Percentiles rank a stretch among this genome's conserved stretches.
These are phyloP conservation scores for Poecilus cupreus DNA, from an alignment of 2,888 invertebrate genomes.

Conservation along the genomic window DNA sequence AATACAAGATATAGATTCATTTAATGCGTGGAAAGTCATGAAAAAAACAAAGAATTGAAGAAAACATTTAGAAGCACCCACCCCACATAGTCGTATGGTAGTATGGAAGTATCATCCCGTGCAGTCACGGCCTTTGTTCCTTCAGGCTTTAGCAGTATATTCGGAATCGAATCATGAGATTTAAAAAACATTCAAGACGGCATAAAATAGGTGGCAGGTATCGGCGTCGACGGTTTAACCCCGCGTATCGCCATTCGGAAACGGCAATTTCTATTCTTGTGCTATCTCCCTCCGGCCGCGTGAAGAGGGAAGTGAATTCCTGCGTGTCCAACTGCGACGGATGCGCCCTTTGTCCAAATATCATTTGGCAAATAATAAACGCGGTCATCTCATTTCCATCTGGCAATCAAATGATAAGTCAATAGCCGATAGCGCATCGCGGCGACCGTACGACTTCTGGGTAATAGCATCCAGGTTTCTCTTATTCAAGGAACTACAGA, in stretches of 20 bases:
- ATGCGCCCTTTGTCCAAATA: slow-evolving; percentile 22
- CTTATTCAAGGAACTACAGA: slow-evolving; percentile 13
- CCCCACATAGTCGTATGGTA: background rate
- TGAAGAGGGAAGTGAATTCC: slow-evolving; percentile 43
- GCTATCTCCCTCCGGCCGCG: slow-evolving; percentile 23
- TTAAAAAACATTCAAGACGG: slow-evolving; percentile 64
- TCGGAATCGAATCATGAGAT: slow-evolving; percentile 64
- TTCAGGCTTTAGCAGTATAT: slow-evolving; percentile 60
- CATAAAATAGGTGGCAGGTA: slow-evolving; percentile 64
- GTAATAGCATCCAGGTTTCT: background rate
- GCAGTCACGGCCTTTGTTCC: slow-evolving; percentile 40
- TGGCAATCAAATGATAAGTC: slow-evolving; percentile 19
- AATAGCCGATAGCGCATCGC: slow-evolving; percentile 1
- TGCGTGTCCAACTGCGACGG: background rate
- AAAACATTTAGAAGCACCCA: slow-evolving; percentile 19
- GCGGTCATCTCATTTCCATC: slow-evolving; percentile 34
- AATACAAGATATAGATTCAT: background rate
- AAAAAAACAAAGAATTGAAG: slow-evolving; percentile 20
- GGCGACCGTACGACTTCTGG: too few relatives aligned
- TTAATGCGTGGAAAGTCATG: slow-evolving; percentile 13
- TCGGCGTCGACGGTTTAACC: slow-evolving; percentile 17
- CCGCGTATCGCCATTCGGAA: slow-evolving; percentile 44
- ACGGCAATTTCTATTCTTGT: slow-evolving; percentile 51
- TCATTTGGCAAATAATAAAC: slow-evolving; percentile 42
- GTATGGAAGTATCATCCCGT: background rate